Evolutionary conservation across 2,113 vertebrate genomes (phyloP).

Genomic region (Rhizomys pruinosus): DNA sequence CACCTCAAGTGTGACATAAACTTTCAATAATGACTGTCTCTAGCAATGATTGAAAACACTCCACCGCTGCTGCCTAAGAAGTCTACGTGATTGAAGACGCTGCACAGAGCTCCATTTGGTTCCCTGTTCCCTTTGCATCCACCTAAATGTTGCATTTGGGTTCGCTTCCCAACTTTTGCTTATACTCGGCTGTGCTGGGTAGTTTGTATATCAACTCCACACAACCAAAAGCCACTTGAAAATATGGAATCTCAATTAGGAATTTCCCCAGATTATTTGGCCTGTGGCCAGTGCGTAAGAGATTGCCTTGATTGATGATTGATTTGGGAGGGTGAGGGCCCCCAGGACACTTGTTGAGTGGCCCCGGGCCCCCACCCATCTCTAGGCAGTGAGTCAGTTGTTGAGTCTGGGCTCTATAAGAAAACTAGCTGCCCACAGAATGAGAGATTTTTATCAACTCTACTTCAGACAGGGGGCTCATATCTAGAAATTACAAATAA

Average conservation of each 20-base stretch:
- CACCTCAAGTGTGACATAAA: neutral
- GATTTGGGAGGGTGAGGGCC: no score
- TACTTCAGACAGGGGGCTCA: no score
- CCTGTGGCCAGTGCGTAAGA: no score
- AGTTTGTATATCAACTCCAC: neutral
- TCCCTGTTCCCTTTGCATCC: neutral
- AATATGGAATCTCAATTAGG: neutral
- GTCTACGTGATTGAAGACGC: neutral
- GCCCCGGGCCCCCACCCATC: no score
- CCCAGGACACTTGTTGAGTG: no score
- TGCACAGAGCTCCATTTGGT: neutral
- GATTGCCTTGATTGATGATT: neutral
- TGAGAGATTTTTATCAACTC: no score
- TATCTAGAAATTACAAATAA: no score
- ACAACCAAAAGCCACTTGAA: neutral
- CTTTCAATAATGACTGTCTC: neutral
- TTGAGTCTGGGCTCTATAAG: no score
- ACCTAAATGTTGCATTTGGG: neutral
- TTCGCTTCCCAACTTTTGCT: neutral
- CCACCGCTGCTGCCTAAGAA: neutral
- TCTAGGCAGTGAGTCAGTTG: no score
- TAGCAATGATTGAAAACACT: neutral
- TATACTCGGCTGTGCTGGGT: neutral
- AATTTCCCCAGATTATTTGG: fast-evolving
- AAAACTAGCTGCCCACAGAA: no score